Evolutionary conservation across 2,888 invertebrate genomes (phyloP), one percentile per base, ranked within the genome.

Genomic region (Mythimna impura): DNA sequence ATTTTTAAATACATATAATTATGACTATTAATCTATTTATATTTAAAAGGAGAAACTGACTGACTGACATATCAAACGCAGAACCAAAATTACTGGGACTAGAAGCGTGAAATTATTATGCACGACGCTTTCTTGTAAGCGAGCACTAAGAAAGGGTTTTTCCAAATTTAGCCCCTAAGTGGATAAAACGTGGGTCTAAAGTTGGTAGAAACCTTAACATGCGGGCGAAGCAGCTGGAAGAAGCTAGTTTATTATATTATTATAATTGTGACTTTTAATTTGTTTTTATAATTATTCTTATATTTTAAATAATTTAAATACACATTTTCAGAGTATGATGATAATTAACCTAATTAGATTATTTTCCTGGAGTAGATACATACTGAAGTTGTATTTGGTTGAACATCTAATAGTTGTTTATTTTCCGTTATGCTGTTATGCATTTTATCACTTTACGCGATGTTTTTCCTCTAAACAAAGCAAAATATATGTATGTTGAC

Each of bases 321-420:
- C 17, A 17, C 25, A 55, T 62, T 36, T 2, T 14, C n/a, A 36
- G 22, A 20, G 22, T 22, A 14, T 40, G 14, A 9, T 47, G 12
- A 60, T 30, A 75, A 47, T 54, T 66, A 61, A 40, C 34, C 22
- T 36, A 55, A 50, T 40, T 20, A 75, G 54, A 68, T 76, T 30
- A 69, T 75, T 75, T 76, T 68, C 69, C 77, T 76, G 30, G 12
- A 55, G 22, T 47, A 14, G 5, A 17, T 43, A 43, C 14, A 14
- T 6, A 20, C n/a, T 67, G 20, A 2, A 66, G 54, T 61, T 75
- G 76, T 55, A 61, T 65, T 54, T 47, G 34, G 12, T 36, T 61
- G 1, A 4, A 25, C 36, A 34, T 60, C 36, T n/a, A 60, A 54
- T 34, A n/a, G 36, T 14, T 67, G 14, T 50, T 54, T 76, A n/a